Evolutionary conservation across 2,113 vertebrate species (phyloP), one percentile per base, ranked within the genome.

Genomic region (Uria aalge): DNA sequence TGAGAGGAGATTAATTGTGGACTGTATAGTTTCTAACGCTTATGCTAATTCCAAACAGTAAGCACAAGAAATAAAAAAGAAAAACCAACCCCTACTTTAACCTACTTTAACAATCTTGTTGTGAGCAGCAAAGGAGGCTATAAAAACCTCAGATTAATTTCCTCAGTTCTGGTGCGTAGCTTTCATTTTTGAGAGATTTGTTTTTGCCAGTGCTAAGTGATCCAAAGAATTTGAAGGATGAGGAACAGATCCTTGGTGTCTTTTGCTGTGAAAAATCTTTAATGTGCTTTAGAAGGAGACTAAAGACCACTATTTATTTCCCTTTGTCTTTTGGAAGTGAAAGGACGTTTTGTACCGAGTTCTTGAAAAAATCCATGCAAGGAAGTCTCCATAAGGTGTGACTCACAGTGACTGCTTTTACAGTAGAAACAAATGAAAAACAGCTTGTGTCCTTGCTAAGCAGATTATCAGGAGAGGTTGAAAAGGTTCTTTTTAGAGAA

Each of bases 361-460:
- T 83, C 53, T 88, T 94, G 63, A 90, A 66, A 69, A 94, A 92
- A 88, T 83, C 71, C 74, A 4, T 79, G 48, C 34, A 59, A 75
- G 78, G 76, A 88, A 24, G 71, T 57, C 66, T 85, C 77, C 4
- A 2, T 90, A 59, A 88, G 77, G 72, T 88, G 77, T 90, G 92
- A 90, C 74, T 96, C 92, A 81, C 57, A 73, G 91, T 32, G 59
- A 64, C 80, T 85, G 82, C 94, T 90, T 92, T 80, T 90, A 74
- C 90, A 92, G 78, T 88, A 56, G 66, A 94, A 90, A 79, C 91
- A 95, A 95, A 89, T 55, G 73, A 67, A 87, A 92, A 95, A 4
- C 94, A 95, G 94, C 94, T 95, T 95, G 84, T 89, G 89, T 91
- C 84, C 83, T 96, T 47, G 77, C 87, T 95, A 95, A 96, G 94